These are phyloP conservation scores for Eidolon dupreanum DNA, from an alignment of 2,797 vertebrate species.

Conservation along the genomic window DNA sequence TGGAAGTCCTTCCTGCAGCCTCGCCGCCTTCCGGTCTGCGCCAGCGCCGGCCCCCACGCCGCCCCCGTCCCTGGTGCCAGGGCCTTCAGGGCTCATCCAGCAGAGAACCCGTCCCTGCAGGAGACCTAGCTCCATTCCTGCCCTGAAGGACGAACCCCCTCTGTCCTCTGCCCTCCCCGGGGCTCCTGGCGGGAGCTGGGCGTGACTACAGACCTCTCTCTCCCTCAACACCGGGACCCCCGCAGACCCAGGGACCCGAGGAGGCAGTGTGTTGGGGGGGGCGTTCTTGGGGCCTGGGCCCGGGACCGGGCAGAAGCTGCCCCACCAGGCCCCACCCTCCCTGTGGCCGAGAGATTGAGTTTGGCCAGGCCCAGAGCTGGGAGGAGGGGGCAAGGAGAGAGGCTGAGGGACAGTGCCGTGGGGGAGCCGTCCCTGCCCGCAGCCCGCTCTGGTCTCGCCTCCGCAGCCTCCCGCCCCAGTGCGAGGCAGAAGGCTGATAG, in stretches of 20 bases:
- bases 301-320: background rate
- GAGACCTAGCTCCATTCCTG: slow-evolving; percentile 54
- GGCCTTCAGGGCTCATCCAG: background rate
- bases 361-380: background rate
- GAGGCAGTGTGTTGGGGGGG: background rate
- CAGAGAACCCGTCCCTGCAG: background rate
- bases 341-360: background rate
- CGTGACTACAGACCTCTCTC: background rate
- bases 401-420: background rate
- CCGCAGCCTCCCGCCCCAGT: background rate
- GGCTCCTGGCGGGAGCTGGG: background rate
- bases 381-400: background rate
- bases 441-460: background rate
- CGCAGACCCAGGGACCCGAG: background rate
- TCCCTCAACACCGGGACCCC: background rate
- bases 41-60: background rate
- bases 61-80: background rate
- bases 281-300: background rate
- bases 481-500: background rate
- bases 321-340: background rate
- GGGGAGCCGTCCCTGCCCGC: background rate
- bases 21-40: background rate
- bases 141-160: too few relatives aligned
- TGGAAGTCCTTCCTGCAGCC: background rate
- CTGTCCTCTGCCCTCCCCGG: background rate